Base-by-base conservation (phyloP, 1,140 invertebrate species). In the Papilio xuthus region DNA sequence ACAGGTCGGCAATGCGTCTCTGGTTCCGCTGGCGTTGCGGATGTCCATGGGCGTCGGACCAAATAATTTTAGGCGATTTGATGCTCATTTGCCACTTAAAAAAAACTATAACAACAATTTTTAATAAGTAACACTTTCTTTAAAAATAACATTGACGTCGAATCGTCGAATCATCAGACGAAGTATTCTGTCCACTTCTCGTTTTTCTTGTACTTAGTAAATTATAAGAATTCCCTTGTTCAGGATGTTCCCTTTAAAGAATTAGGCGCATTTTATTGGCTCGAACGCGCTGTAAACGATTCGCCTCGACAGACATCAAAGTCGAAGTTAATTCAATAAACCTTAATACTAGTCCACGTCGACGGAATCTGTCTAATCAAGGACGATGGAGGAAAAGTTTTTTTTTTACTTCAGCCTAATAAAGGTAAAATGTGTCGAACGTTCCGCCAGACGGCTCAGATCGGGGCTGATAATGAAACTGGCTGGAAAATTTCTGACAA, bases 321-420 rank as follows among this genome's bases (percentile, higher is more conserved):
- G 71, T 42, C 41, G 23, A 26, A 73, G 37, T 47, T 73, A 73
- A 73, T 73, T 47, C 71, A 73, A 73, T 73, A 73, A 73, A 26
- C 20, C 23, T 41, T 42, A 73, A 44, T 73, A 47, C 71, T 73
- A 47, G 71, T 47, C 41, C 41, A 44, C 71, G 42, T 20, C 71
- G 41, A 73, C 60, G 71, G 71, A 73, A 73, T 73, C 71, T 47
- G 41, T 73, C 71, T 73, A 73, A 73, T 73, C 71, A 73, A 47
- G 71, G 41, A 42, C 71, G 20, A 47, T n/a, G 41, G 41, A 73
- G 71, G 42, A 72, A 44, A 41, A 73, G 23, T 47, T 73, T 73
- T 73, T 73, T 44, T 47, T 42, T 73, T 42, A 42, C 26, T 28
- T 32, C 26, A 67, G 26, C 60, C 60, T 67, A 67, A 67, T 67